phyloP scores from a whole-genome alignment of 2,888 invertebrate species.

The Cheilosia grossa region DNA sequence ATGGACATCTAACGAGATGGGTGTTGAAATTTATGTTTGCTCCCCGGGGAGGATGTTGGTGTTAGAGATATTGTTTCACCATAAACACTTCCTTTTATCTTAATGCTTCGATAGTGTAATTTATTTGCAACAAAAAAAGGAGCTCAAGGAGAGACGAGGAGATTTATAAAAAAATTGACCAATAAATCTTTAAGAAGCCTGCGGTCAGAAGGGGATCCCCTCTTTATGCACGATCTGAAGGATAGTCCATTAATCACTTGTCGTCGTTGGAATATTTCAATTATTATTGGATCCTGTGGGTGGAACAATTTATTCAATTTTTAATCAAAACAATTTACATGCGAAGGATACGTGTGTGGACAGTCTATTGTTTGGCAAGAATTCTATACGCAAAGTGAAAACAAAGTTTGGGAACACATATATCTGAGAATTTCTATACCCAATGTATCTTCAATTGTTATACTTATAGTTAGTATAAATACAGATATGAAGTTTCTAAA shows the following conservation, averaged over 20 bases:
- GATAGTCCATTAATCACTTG: constrained; percentile 64
- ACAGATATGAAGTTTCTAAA: neutral
- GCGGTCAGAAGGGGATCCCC: constrained; percentile 51
- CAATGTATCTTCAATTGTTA: neutral
- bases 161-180: constrained; percentile 75
- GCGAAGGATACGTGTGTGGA: constrained; percentile 3
- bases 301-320: constrained; percentile 42
- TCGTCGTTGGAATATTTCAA: constrained; percentile 56
- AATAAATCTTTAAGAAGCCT: constrained; percentile 75
- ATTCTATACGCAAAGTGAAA: constrained; percentile 12
- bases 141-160: constrained; percentile 73
- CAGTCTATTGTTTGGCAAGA: constrained; percentile 20
- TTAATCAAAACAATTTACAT: constrained; percentile 42
- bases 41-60: constrained; percentile 54
- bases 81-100: constrained; percentile 71
- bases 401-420: neutral
- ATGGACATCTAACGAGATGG: constrained; percentile 74
- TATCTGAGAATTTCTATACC: neutral
- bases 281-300: constrained; percentile 54
- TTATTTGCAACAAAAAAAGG: constrained; percentile 75
- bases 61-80: constrained; percentile 72
- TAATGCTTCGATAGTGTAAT: constrained; percentile 70
- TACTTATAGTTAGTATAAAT: neutral
- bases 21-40: constrained; percentile 73
- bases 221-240: constrained; percentile 17